Conservation (phyloP, 2,113 vertebrate species). For the Sminthopsis crassicaudata region DNA sequence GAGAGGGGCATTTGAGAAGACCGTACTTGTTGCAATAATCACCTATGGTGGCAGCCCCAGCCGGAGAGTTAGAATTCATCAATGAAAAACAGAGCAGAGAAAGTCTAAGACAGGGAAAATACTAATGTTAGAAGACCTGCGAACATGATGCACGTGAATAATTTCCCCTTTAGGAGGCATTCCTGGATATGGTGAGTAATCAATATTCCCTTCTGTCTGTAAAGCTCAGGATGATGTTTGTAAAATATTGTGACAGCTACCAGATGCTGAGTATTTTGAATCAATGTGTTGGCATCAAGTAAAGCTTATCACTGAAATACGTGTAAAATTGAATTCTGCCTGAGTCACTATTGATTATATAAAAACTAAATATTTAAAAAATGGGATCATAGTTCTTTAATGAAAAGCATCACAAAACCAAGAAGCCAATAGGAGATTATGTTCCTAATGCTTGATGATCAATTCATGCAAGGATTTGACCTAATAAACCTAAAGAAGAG, state of each 20-base stretch:
- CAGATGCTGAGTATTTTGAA: conserved; percentile 63
- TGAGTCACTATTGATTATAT: conserved; percentile 67
- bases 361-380: conserved; percentile 47
- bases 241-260: conserved; percentile 76
- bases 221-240: conserved; percentile 74
- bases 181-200: conserved; percentile 99
- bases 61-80: conserved; percentile 85
- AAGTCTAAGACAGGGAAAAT: conserved; percentile 81
- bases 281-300: conserved; percentile 45
- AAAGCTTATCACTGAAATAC: conserved; percentile 48
- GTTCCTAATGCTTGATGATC: neutral
- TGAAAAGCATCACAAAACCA: conserved; percentile 55
- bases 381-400: conserved; percentile 24
- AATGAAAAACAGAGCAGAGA: conserved; percentile 83
- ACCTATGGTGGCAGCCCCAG: conserved; percentile 81
- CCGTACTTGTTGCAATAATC: conserved; percentile 86
- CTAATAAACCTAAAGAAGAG: neutral
- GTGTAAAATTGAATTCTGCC: conserved; percentile 60
- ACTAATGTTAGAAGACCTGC: conserved; percentile 87
- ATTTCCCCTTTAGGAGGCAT: conserved; percentile 96
- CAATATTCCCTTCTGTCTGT: conserved; percentile 74
- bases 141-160: conserved; percentile 96
- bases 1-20: conserved; percentile 75
- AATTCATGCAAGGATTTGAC: conserved; percentile 16
- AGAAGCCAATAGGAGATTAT: conserved; percentile 21